Percentiles rank a stretch among this genome's conserved stretches.
Evolutionary conservation across 2,888 invertebrate species (phyloP).

Genomic region (Xanthia icteritia): DNA sequence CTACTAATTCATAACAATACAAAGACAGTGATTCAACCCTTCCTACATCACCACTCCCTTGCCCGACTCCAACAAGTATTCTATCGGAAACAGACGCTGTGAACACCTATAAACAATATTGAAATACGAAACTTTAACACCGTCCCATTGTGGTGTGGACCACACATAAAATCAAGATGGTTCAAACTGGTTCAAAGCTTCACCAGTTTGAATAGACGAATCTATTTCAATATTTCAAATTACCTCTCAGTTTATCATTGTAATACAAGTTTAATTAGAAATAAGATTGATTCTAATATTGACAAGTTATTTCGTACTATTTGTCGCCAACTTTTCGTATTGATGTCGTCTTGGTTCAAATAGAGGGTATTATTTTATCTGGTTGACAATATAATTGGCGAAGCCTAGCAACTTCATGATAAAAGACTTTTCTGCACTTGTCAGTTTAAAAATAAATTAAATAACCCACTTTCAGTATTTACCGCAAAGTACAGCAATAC

Average conservation of each 20-base stretch:
- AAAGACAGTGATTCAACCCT: neutral
- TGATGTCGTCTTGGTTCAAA: neutral
- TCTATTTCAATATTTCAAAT: conserved; percentile 6
- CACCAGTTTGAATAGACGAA: neutral
- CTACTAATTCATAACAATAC: conserved; percentile 16
- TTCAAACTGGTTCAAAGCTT: conserved; percentile 19
- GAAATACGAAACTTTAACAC: conserved; percentile 25
- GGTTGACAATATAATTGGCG: neutral
- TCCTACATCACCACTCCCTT: neutral
- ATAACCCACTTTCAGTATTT: too few species aligned
- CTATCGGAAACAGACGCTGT: conserved; percentile 36
- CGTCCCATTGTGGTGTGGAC: neutral
- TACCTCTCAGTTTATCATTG: neutral
- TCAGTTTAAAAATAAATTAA: too few species aligned
- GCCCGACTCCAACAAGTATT: conserved; percentile 32
- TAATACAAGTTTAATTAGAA: conserved; percentile 17
- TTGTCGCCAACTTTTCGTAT: conserved; percentile 9
- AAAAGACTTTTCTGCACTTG: neutral
- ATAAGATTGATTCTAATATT: conserved; percentile 15
- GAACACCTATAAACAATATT: conserved; percentile 32
- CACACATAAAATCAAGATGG: conserved; percentile 31
- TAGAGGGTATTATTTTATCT: neutral
- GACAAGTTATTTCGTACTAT: conserved; percentile 20
- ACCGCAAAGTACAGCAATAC: neutral
- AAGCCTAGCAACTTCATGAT: neutral